Evolutionary conservation across 1,140 invertebrate species (phyloP), one percentile per base, ranked within the genome.

Genomic region (Drosophila tristis): DNA sequence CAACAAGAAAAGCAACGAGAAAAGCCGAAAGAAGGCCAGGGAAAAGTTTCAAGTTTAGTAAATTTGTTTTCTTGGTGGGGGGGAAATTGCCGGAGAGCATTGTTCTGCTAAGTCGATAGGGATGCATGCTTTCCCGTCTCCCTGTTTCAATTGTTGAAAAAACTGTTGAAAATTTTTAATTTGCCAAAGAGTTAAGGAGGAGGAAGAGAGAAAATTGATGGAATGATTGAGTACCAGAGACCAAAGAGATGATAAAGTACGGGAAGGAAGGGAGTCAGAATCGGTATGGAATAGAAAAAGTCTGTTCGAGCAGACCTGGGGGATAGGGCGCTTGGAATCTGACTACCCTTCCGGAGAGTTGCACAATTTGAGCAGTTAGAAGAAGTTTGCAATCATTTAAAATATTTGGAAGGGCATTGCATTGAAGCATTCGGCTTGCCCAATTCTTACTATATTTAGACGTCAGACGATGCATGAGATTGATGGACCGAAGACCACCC

Each of bases 91-190:
- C 63, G 63, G 42, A 54, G 70, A 59, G 5, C 65, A 71, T 58
- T 70, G 66, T 70, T 71, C 56, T 53, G 65, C 67, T 70, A 70
- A 70, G 67, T 70, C 67, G 67, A 70, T 70, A 58, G 67, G 70
- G 11, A 39, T 39, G 35, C 35, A 39, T 39, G 35, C 35, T 39
- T 9, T 11, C 4, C 35, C 11, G 4, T 39, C 35, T 13, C 35
- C 9, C 70, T 68, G 43, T 50, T 64, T 26, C 50, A 31, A n/a
- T n/a, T n/a, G n/a, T n/a, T n/a, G n/a, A n/a, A n/a, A n/a, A n/a
- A n/a, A n/a, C 67, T 66, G 65, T 48, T 15, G 45, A 31, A 66
- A 53, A 49, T 53, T 70, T 71, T 71, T 71, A 71, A 71, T 71
- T 71, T 71, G 67, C 43, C 35, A 39, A 39, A 39, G 63, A 66